These are phyloP conservation scores for Alentia gelatinosa DNA, from an alignment of 2,888 invertebrate species.

Conservation along the genomic window DNA sequence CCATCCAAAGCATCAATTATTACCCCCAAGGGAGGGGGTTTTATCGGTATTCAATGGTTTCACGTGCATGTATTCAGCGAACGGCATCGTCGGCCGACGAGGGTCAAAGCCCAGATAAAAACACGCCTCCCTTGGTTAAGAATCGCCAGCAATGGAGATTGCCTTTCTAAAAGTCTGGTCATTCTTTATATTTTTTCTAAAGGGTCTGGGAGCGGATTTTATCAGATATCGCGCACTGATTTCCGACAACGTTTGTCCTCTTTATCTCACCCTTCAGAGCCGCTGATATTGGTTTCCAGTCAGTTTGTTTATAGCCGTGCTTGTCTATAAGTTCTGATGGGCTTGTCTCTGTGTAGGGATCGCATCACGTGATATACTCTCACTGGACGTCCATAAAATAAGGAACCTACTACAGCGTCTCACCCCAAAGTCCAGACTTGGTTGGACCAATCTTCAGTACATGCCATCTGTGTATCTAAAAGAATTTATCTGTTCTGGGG, in stretches of 20 bases:
- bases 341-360: too few species aligned
- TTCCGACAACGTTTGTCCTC: not conserved
- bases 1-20: not conserved
- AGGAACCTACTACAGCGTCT: too few species aligned
- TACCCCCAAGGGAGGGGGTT: not conserved
- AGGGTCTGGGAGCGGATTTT: not conserved
- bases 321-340: not conserved
- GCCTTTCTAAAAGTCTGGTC: too few species aligned
- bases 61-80: not conserved
- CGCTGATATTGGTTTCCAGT: not conserved
- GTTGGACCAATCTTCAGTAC: too few species aligned
- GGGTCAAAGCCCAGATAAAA: not conserved
- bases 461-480: too few species aligned
- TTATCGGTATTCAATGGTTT: not conserved
- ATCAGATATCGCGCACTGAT: not conserved
- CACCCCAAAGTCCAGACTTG: too few species aligned
- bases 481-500: too few species aligned
- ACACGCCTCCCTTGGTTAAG: not conserved
- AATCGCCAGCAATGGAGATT: not conserved
- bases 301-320: not conserved
- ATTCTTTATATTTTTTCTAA: too few species aligned
- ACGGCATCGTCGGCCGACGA: not conserved
- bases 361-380: too few species aligned
- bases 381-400: too few species aligned
- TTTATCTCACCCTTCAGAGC: not conserved